A percentile compares a stretch with the other conserved stretches of the same genome.
Evolutionary conservation across 2,113 vertebrate genomes (phyloP).

Genomic region (Mugil cephalus): DNA sequence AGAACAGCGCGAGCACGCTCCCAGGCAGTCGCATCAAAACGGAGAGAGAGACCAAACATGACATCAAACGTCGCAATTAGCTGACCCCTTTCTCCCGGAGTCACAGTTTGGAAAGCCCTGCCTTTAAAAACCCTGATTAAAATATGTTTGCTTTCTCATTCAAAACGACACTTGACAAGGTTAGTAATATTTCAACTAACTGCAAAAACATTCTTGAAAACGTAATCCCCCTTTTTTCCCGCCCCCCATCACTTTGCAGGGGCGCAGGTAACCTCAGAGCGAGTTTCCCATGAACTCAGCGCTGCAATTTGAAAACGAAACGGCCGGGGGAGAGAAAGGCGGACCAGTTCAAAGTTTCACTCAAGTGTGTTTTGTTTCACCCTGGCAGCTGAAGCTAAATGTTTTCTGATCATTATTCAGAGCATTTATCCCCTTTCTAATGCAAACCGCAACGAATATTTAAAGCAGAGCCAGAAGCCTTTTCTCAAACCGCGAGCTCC

Average conservation of each 20-base stretch:
- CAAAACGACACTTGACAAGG: constrained; percentile 85
- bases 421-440: constrained; percentile 77
- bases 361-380: constrained; percentile 79
- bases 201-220: constrained; percentile 83
- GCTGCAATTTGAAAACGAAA: constrained; percentile 76
- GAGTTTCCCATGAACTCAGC: constrained; percentile 83
- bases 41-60: constrained; percentile 80
- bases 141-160: constrained; percentile 80
- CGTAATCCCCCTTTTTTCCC: constrained; percentile 72
- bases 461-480: constrained; percentile 70
- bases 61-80: constrained; percentile 83
- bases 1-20: constrained; percentile 67
- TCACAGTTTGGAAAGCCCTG: constrained; percentile 68
- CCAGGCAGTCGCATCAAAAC: constrained; percentile 78
- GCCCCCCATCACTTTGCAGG: constrained; percentile 63
- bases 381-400: constrained; percentile 73
- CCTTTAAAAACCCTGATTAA: constrained; percentile 78
- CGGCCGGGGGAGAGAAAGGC: constrained; percentile 10
- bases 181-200: constrained; percentile 84
- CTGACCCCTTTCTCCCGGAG: constrained; percentile 80
- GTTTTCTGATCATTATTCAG: constrained; percentile 81
- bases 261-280: constrained; percentile 79
- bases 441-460: constrained; percentile 76
- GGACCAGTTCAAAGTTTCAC: constrained; percentile 72
- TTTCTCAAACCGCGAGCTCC: constrained; percentile 58